Percentiles rank a stretch among this genome's conserved stretches.
Conservation (phyloP, 2,113 vertebrate species). For the Cephalopterus ornatus region DNA sequence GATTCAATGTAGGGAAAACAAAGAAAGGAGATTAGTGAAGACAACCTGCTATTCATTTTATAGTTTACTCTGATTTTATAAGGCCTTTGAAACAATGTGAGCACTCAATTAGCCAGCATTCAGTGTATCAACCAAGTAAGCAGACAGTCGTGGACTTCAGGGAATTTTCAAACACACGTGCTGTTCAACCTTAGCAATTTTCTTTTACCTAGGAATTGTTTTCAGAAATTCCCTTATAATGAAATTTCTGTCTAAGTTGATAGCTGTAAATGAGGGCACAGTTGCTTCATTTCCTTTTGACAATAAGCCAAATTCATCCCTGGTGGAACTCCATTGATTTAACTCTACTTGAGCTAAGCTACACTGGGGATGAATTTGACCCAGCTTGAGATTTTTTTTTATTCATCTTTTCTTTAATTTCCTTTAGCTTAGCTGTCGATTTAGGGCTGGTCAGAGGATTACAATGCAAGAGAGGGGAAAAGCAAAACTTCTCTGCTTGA, state of each 20-base stretch:
- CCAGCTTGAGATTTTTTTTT: conserved; percentile 45
- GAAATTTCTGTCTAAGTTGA: conserved; percentile 67
- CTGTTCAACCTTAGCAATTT: conserved; percentile 52
- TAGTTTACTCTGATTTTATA: conserved; percentile 12
- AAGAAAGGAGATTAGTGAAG: not conserved
- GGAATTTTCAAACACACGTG: conserved; percentile 42
- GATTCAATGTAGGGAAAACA: not conserved
- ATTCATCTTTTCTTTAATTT: conserved; percentile 68
- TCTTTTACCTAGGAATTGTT: conserved; percentile 65
- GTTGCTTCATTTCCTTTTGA: conserved; percentile 71
- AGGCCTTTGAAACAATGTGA: not conserved
- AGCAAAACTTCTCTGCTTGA: conserved; percentile 45
- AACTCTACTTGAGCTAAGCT: conserved; percentile 57
- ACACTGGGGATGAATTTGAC: conserved; percentile 62
- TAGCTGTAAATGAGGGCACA: conserved; percentile 66
- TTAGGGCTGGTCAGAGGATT: conserved; percentile 60
- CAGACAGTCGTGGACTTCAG: conserved; percentile 44
- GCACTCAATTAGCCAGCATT: conserved; percentile 5
- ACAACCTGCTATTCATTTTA: not conserved
- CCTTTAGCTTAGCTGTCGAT: conserved; percentile 59
- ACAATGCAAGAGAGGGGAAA: conserved; percentile 33
- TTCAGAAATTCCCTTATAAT: conserved; percentile 66
- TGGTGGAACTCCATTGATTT: conserved; percentile 59
- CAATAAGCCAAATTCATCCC: conserved; percentile 65
- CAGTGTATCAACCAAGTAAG: conserved; percentile 15